Evolutionary conservation across 1,140 invertebrate genomes (phyloP).

Genomic region (Fopius arisanus): DNA sequence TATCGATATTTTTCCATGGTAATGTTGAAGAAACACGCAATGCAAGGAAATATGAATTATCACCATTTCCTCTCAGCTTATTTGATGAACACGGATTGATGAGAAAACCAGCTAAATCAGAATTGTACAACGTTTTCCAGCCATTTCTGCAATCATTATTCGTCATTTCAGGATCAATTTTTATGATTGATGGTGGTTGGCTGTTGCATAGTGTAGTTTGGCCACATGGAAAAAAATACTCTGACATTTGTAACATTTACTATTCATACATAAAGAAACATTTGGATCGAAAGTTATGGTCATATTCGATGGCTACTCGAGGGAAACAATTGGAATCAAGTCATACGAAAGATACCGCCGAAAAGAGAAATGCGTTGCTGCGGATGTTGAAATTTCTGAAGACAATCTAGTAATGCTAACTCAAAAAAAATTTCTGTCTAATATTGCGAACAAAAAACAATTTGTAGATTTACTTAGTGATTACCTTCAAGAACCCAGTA

Average conservation of each 20-base stretch:
- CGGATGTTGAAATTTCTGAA: neutral
- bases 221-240: slow-evolving; percentile 26
- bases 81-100: slow-evolving; percentile 48
- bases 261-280: neutral
- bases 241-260: slow-evolving; percentile 19
- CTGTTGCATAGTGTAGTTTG: slow-evolving; percentile 32
- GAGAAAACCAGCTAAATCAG: slow-evolving; percentile 53
- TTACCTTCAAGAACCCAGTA: neutral
- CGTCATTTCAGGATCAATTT: neutral
- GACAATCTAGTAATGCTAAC: slow-evolving; percentile 2
- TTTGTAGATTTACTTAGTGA: slow-evolving; percentile 22
- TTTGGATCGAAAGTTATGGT: slow-evolving; percentile 9
- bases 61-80: slow-evolving; percentile 46
- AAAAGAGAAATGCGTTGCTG: slow-evolving; percentile 7
- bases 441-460: slow-evolving; percentile 30
- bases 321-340: slow-evolving; percentile 2
- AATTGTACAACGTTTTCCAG: slow-evolving; percentile 48
- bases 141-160: neutral
- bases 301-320: slow-evolving; percentile 25
- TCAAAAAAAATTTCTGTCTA: slow-evolving; percentile 33
- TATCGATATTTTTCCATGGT: slow-evolving; percentile 37
- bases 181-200: slow-evolving; percentile 37
- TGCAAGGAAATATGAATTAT: slow-evolving; percentile 53
- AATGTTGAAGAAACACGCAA: slow-evolving; percentile 45
- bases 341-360: slow-evolving; percentile 21